Evolutionary conservation across 2,797 vertebrate species (phyloP).

Genomic region (Cercopithecus hamlyni): DNA sequence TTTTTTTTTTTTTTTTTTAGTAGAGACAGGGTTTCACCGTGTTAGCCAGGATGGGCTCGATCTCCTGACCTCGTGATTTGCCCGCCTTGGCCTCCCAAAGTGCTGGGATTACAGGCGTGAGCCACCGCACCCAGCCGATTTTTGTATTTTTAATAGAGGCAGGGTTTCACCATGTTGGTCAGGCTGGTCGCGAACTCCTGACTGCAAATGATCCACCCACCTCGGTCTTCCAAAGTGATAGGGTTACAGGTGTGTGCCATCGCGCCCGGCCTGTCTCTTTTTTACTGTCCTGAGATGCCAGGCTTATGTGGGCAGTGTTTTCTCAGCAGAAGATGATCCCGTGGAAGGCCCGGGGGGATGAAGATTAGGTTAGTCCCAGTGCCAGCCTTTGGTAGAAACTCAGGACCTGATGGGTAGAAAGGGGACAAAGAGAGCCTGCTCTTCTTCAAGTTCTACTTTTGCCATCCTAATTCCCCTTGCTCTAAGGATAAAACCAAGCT

Average conservation of each 20-base stretch:
- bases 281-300: neutral
- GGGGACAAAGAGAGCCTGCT: neutral
- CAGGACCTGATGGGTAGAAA: neutral
- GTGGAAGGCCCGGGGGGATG: neutral
- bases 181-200: neutral
- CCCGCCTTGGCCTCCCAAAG: neutral
- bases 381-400: neutral
- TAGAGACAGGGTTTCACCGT: neutral
- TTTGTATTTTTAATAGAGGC: neutral
- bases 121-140: neutral
- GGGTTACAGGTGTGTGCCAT: no score
- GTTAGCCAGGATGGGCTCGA: neutral
- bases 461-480: neutral
- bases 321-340: neutral
- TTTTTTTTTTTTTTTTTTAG: neutral
- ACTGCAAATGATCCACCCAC: neutral
- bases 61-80: neutral
- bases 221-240: no score
- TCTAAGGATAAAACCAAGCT: neutral
- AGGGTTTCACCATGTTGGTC: neutral
- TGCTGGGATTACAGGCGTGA: neutral
- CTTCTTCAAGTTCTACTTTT: neutral
- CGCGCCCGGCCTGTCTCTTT: neutral
- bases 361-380: neutral
- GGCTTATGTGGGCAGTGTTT: neutral